phyloP scores from a whole-genome alignment of 2,113 vertebrate species.

The Hemichromis elongatus region DNA sequence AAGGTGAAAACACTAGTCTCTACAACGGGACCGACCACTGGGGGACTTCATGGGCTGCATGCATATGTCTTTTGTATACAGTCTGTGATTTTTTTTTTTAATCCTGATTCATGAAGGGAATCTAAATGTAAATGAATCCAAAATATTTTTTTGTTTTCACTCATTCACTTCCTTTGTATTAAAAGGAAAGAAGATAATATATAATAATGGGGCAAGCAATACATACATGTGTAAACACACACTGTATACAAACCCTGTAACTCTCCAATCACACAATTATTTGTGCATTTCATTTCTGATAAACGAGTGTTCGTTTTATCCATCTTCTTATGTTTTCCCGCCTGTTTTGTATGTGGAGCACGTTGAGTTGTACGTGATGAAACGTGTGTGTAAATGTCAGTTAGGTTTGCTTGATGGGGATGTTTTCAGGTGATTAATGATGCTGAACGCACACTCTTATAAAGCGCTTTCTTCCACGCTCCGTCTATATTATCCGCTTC shows the following conservation, averaged over 20 bases:
- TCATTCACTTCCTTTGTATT: fast-evolving
- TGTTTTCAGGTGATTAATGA: conserved; percentile 25
- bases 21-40: background rate
- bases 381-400: background rate
- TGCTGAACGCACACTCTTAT: background rate
- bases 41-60: background rate
- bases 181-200: background rate
- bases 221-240: background rate
- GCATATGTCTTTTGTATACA: background rate
- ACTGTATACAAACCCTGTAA: background rate
- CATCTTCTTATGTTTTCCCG: background rate
- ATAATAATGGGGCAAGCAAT: background rate
- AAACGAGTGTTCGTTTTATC: fast-evolving
- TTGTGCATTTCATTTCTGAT: background rate
- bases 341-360: background rate
- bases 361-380: background rate
- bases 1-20: background rate
- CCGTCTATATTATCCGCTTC: background rate
- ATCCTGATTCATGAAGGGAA: background rate
- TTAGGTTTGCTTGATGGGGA: background rate
- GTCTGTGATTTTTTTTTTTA: background rate
- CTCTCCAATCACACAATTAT: background rate
- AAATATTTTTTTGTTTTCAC: fast-evolving
- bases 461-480: conserved; percentile 11
- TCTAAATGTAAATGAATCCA: background rate